Base-by-base conservation (phyloP, 2,797 vertebrate species). In the Pantherophis vulpinus region DNA sequence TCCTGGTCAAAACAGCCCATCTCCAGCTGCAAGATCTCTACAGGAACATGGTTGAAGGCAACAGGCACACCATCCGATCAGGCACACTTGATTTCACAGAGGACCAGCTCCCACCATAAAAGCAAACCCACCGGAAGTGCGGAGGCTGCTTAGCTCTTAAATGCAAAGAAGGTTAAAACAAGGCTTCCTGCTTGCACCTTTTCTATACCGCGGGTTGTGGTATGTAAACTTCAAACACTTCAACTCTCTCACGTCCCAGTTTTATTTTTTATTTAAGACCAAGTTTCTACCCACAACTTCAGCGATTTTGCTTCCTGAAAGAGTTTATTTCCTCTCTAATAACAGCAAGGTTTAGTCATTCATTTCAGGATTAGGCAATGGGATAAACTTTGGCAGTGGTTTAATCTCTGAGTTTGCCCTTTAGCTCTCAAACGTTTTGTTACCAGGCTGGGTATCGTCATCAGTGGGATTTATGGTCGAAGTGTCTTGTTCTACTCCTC, bases 31-130 rank as follows among this genome's bases (percentile, higher is more conserved):
- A 8, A 0, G 16, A 55, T 14, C 37, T 29, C 91, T 5, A 1
- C 2, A 83, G 90, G 92, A 95, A 95, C 97, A 91, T n/a, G 66
- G 95, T 94, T 61, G 94, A 97, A 74, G 90, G 87, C 95, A n/a
- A 59, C 18, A 10, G 70, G 32, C 2, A 27, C 32, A 1, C 56
- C 70, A 61, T n/a, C 93, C 83, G 70, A 87, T 29, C 93, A 66
- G 60, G 7, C 12, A 14, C 0, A 42, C 92, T 90, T 87, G 94
- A 96, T 95, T 66, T 92, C 5, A 3, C 23, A 60, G 95, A 37
- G 79, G 93, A 90, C 90, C 86, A 0, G 70, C 95, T 94, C 60
- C 55, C 91, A 55, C 94, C 58, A 91, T 93, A 66, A 27, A 86
- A 93, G 86, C 74, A 12, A 79, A n/a, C 2, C 59, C 0, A 61